Evolutionary conservation across 1,140 invertebrate species (phyloP), one percentile per base, ranked within the genome.

Genomic region (Drosophila burlai): DNA sequence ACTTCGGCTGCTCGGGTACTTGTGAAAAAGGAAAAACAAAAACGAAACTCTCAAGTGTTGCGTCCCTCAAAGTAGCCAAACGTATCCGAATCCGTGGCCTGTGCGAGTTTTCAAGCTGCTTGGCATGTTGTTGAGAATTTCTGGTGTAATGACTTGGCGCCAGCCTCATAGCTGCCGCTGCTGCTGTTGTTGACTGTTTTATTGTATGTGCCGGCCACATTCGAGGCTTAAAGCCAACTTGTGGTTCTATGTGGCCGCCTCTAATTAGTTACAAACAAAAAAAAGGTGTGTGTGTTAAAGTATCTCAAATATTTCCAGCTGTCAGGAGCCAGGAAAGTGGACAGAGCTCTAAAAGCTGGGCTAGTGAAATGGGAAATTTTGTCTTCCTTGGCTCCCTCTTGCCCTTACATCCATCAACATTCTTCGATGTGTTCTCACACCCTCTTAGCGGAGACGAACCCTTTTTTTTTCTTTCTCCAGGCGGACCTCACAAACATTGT

Each of bases 61-160:
- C 68, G 61, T 79, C 54, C 61, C 67, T 71, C 66, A 71, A 80
- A 76, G 65, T 73, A 76, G 76, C 65, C 64, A 62, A 62, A 62
- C 21, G 71, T 76, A 36, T 36, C 36, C 40, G 57, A 60, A 36
- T 78, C 38, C 59, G 54, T 60, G 38, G 42, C 63, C 63, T 62
- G 38, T 40, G 57, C 36, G 57, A 59, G 57, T 43, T 40, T 43
- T 18, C 24, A 26, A 45, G 21, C 61, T 18, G 47, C 69, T 67
- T 83, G 69, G 80, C 80, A 65, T 81, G 66, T 81, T 72, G 74
- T 50, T 86, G 83, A 71, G 69, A 85, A 75, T 79, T 66, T 58
- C 10, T 50, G 15, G 36, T 31, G 34, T 63, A 75, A 74, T 49
- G 42, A 63, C 59, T 75, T 55, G 71, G 72, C 72, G 72, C 49